phyloP scores from a whole-genome alignment of 2,113 vertebrate genomes.

The Nothobranchius kuhntae region DNA sequence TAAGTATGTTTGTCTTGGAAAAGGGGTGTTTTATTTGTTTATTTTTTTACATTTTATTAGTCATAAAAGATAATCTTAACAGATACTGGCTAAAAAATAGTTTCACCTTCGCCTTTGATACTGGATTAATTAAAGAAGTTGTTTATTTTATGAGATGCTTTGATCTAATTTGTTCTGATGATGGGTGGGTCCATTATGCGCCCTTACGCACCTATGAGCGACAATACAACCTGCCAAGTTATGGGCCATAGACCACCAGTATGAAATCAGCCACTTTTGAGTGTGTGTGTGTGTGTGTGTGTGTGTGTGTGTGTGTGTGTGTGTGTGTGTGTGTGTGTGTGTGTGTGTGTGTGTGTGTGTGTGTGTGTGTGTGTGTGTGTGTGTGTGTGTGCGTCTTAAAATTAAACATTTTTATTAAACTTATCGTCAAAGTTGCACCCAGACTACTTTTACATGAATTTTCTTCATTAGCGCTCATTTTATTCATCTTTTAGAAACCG shows the following conservation, averaged over 20 bases:
- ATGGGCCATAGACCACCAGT: conserved; percentile 55
- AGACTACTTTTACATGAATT: too few relatives aligned
- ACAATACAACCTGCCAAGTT: conserved; percentile 57
- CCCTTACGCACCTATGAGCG: conserved; percentile 49
- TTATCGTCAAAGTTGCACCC: too few relatives aligned
- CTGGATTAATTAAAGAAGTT: conserved; percentile 63
- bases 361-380: too few relatives aligned
- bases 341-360: conserved; percentile 3
- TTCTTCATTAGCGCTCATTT: too few relatives aligned
- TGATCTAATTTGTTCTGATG: conserved; percentile 68
- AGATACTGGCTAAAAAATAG: conserved; percentile 43
- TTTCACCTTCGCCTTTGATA: conserved; percentile 36
- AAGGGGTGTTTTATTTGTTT: background rate
- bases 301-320: conserved; percentile 6
- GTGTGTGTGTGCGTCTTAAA: too few relatives aligned
- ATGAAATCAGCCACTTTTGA: conserved; percentile 38
- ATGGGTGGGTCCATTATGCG: conserved; percentile 41
- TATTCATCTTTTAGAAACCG: background rate
- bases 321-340: too few relatives aligned
- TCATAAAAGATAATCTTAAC: conserved; percentile 14
- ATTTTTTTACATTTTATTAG: background rate
- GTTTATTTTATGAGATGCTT: conserved; percentile 75
- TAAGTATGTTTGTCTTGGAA: background rate
- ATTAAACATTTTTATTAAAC: too few relatives aligned
- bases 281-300: conserved; percentile 16